Percentiles rank a stretch among this genome's conserved stretches.
phyloP scores from a whole-genome alignment of 2,113 vertebrate species.

The Illadopsis cleaveri region DNA sequence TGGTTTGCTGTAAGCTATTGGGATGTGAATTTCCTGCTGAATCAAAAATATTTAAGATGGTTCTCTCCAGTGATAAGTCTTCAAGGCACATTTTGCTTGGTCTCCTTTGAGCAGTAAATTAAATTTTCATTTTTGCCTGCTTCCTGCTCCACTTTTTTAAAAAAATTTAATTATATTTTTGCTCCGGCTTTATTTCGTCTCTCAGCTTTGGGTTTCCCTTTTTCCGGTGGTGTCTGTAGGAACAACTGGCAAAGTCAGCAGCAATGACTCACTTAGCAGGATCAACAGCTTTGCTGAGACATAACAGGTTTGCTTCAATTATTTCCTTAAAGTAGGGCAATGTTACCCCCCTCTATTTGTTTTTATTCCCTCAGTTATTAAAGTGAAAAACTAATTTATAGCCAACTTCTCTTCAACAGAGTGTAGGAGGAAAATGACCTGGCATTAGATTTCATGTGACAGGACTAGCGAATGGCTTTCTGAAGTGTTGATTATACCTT shows the following conservation, averaged over 20 bases:
- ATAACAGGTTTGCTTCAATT: conserved; percentile 48
- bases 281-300: conserved; percentile 38
- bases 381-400: conserved; percentile 42
- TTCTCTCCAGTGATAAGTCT: not conserved
- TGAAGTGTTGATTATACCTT: conserved; percentile 13
- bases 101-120: not conserved
- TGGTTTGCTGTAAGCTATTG: not conserved
- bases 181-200: not conserved
- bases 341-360: not conserved
- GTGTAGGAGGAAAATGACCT: not conserved
- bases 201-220: not conserved
- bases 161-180: conserved; percentile 9
- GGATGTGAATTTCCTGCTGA: not conserved
- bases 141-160: not conserved
- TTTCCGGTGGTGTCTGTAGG: conserved; percentile 12
- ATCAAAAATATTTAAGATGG: not conserved
- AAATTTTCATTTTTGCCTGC: not conserved
- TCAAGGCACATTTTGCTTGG: not conserved
- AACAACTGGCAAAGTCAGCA: conserved; percentile 50
- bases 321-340: conserved; percentile 46
- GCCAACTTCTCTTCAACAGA: not conserved
- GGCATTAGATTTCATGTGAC: not conserved
- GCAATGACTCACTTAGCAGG: conserved; percentile 43
- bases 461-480: not conserved
- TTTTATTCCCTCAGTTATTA: conserved; percentile 3